A percentile compares a stretch with the other conserved stretches of the same genome.
Conservation (phyloP, 2,888 invertebrate species). For the Nomada flava region DNA sequence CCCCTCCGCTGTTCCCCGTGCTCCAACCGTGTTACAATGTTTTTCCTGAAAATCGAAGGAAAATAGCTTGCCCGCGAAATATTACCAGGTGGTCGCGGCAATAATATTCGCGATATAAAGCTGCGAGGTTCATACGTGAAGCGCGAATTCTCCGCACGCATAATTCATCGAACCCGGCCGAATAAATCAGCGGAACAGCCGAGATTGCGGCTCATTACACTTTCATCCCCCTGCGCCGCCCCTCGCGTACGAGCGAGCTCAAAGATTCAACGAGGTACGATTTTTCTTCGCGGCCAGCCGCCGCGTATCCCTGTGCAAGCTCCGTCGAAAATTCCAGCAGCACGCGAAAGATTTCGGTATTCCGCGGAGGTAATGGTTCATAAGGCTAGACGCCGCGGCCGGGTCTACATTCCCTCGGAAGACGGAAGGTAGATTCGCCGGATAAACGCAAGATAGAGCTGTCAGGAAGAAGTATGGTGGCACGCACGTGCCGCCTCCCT, state of each 20-base stretch:
- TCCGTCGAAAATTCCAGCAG: constrained; percentile 58
- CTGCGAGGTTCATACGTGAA: background rate
- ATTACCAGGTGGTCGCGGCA: background rate
- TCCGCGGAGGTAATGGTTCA: constrained; percentile 75
- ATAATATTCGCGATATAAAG: background rate
- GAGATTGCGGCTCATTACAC: constrained; percentile 31
- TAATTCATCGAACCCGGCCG: constrained; percentile 15
- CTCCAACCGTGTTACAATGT: background rate
- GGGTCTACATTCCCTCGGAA: constrained; percentile 50
- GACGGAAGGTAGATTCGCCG: constrained; percentile 72
- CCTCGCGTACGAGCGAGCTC: background rate
- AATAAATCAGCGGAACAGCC: constrained; percentile 9
- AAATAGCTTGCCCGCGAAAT: background rate
- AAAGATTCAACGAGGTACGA: constrained; percentile 20
- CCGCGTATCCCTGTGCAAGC: constrained; percentile 17
- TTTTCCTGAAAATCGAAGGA: background rate
- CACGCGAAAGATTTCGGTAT: constrained; percentile 74
- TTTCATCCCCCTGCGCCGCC: constrained; percentile 19
- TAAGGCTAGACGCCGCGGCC: constrained; percentile 57
- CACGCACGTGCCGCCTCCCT: constrained; percentile 72
- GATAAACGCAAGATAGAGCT: constrained; percentile 80
- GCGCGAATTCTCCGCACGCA: background rate
- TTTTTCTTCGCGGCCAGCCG: constrained; percentile 26
- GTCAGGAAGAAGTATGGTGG: constrained; percentile 81
- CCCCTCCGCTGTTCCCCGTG: background rate